Evolutionary conservation across 1,140 invertebrate species (phyloP).

Genomic region (Drosophila funebris): DNA sequence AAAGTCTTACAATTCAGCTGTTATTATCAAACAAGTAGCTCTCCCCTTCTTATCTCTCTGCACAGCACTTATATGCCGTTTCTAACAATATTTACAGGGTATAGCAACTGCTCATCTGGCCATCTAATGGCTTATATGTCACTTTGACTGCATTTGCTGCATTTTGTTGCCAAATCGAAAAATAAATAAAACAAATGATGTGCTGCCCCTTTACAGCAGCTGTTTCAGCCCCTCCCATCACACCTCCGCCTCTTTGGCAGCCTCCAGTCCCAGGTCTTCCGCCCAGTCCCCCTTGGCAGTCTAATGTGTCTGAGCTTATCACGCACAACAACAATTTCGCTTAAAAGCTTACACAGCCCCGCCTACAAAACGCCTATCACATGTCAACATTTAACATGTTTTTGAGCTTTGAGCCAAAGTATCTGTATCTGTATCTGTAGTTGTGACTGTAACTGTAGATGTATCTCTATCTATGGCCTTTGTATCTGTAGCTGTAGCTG

Average conservation of each 20-base stretch:
- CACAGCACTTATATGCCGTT: neutral
- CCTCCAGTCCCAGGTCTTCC: neutral
- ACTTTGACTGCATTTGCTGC: slow-evolving; percentile 67
- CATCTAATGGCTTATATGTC: slow-evolving; percentile 71
- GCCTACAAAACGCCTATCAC: slow-evolving; percentile 57
- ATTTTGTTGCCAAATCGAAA: slow-evolving; percentile 66
- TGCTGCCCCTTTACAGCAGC: slow-evolving; percentile 26
- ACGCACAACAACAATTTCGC: slow-evolving; percentile 62
- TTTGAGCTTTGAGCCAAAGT: slow-evolving; percentile 57
- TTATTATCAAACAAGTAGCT: too few relatives aligned
- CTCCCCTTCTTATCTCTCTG: too few relatives aligned
- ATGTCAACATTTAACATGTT: slow-evolving; percentile 81
- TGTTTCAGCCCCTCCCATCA: neutral
- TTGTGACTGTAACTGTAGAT: slow-evolving; percentile 42
- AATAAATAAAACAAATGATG: slow-evolving; percentile 81
- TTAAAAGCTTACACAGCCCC: slow-evolving; percentile 55
- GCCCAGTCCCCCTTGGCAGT: neutral
- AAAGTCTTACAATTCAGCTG: too few relatives aligned
- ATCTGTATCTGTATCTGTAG: slow-evolving; percentile 22
- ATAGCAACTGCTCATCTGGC: neutral
- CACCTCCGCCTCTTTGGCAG: neutral
- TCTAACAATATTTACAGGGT: neutral
- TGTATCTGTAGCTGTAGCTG: slow-evolving; percentile 25
- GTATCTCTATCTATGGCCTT: slow-evolving; percentile 17
- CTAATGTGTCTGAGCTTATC: slow-evolving; percentile 47